Evolutionary conservation across 2,888 invertebrate genomes (phyloP).

Genomic region (Brachypterus glaber): DNA sequence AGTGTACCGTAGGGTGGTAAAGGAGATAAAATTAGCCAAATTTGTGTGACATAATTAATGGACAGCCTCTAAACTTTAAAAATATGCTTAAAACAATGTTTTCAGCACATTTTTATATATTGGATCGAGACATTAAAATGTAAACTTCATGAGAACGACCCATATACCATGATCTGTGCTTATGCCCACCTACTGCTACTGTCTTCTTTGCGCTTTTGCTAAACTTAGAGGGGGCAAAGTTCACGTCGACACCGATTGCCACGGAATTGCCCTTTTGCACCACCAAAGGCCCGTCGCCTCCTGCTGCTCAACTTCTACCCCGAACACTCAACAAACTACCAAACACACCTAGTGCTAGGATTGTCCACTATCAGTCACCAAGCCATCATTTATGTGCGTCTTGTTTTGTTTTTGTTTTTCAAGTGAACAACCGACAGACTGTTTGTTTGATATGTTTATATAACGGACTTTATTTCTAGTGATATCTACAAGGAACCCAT

Average conservation of each 20-base stretch:
- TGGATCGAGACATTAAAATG: too few species aligned
- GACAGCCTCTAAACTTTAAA: too few species aligned
- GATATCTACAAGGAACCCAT: too few species aligned
- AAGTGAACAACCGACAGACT: too few species aligned
- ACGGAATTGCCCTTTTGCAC: conserved; percentile 22
- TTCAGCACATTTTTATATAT: too few species aligned
- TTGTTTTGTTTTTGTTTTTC: background rate
- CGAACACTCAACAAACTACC: background rate
- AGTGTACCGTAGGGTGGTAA: too few species aligned
- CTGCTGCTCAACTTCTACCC: conserved; percentile 8
- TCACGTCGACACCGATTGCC: conserved; percentile 24
- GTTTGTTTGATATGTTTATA: too few species aligned
- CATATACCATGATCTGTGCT: conserved; percentile 27
- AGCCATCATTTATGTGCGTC: background rate
- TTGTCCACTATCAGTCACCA: background rate
- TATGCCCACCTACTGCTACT: conserved; percentile 30
- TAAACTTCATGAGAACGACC: background rate
- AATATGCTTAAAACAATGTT: too few species aligned
- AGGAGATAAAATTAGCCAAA: too few species aligned
- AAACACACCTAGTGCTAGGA: background rate
- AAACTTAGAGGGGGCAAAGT: conserved; percentile 35
- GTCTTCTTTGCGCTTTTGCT: conserved; percentile 36
- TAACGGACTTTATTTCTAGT: too few species aligned
- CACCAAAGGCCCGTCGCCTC: conserved; percentile 17
- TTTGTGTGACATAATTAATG: too few species aligned